Percentiles rank a stretch among this genome's conserved stretches.
These are phyloP conservation scores for Pollenia griseotomentosa DNA, from an alignment of 2,888 invertebrate species.

Conservation along the genomic window DNA sequence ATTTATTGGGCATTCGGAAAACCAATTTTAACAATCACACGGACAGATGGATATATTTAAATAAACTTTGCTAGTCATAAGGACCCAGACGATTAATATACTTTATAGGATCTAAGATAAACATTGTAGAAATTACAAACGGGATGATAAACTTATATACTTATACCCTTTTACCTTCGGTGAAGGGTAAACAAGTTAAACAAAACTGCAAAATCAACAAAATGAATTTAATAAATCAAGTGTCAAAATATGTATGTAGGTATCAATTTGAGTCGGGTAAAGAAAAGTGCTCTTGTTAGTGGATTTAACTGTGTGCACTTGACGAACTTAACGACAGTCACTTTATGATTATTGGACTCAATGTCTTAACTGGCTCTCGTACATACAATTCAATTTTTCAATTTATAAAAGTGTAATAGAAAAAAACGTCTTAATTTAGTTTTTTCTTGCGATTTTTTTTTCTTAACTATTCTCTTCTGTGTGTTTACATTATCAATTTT, in stretches of 20 bases:
- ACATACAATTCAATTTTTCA: slow-evolving; percentile 55
- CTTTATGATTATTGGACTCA: neutral
- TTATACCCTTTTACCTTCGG: too few relatives aligned
- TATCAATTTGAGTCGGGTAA: slow-evolving; percentile 32
- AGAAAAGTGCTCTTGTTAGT: neutral
- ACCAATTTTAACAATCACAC: too few relatives aligned
- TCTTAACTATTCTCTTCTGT: neutral
- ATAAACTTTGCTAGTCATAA: too few relatives aligned
- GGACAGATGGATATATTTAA: too few relatives aligned
- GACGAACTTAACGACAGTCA: neutral
- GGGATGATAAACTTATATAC: too few relatives aligned
- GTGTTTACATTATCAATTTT: slow-evolving; percentile 59
- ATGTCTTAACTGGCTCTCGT: slow-evolving; percentile 19
- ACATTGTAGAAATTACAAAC: too few relatives aligned
- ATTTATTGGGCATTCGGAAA: too few relatives aligned
- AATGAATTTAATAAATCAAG: slow-evolving; percentile 51
- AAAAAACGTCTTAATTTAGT: slow-evolving; percentile 46
- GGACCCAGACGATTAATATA: too few relatives aligned
- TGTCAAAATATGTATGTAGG: slow-evolving; percentile 59
- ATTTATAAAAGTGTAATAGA: slow-evolving; percentile 34
- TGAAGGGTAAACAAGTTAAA: neutral
- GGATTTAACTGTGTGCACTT: neutral
- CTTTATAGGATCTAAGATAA: too few relatives aligned
- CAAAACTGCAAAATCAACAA: slow-evolving; percentile 20
- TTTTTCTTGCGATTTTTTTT: slow-evolving; percentile 34